Evolutionary conservation across 2,797 vertebrate species (phyloP), one percentile per base, ranked within the genome.

Genomic region (Syngnathus acus): DNA sequence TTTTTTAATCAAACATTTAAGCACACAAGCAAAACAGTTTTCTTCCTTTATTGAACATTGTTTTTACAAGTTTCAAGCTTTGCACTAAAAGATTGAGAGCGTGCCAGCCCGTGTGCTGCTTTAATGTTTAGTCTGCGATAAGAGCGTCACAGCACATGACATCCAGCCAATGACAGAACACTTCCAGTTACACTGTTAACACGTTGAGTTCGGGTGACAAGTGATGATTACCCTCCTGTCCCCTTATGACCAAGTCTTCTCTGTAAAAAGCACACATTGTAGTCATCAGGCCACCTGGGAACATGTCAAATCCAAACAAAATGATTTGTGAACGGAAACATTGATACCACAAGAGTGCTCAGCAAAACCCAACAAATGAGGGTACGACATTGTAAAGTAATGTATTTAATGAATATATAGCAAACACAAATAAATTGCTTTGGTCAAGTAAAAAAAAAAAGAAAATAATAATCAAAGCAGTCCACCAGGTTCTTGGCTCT

Each of bases 361-460:
- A 75, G 76, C 79, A 78, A 84, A 87, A 85, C 72, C 77, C 72
- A 82, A 88, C 85, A 83, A 71, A 80, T 86, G 66, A 69, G 78
- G 85, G 74, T 77, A 77, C 55, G 78, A 84, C 74, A 81, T 57
- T 76, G 82, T 82, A 80, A 89, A 89, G 19, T 53, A 43, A 55
- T 5, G 3, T 23, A 6, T 57, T 87, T 77, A 71, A 58, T 69
- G 66, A 78, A 69, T 77, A 76, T 65, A 73, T 74, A 70, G 79
- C 70, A 86, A 90, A 90, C 69, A 86, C 72, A 88, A 89, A 89
- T 83, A 87, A 89, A 89, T 84, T 91, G 88, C 88, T 93, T 93
- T 92, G 91, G 89, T 93, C 89, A 87, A 90, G 90, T 92, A 88
- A 89, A 90, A 88, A 84, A 85, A 66, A 13, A 59, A 60, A 82